Base-by-base conservation (phyloP, 2,888 invertebrate species). In the Idaea biselata region DNA sequence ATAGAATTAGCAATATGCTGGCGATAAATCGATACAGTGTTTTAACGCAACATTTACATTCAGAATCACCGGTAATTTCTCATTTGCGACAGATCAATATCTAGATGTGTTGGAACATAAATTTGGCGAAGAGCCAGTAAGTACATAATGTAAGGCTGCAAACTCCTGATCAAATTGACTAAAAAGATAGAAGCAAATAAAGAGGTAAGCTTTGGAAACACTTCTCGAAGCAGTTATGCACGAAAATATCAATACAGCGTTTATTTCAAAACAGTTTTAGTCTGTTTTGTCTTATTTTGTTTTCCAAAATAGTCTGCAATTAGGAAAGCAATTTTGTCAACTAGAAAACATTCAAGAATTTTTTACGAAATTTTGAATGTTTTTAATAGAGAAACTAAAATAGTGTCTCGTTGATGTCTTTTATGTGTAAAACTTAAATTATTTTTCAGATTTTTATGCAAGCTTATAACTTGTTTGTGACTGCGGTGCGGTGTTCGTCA, bases 61-160 rank as follows among this genome's bases (percentile, higher is more conserved):
- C 63, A 57, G 60, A 61, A 25, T 57, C 32, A 72, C 69, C 66
- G 68, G 58, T 69, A 61, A 79, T 73, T 68, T 67, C 68, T 73
- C 72, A 68, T 73, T 60, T 55, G 69, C 58, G 75, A 72, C 77
- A 74, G 67, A 71, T 71, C 66, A 68, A 68, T 71, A 71, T 63
- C 65, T 71, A 70, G 72, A 70, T 71, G 68, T 67, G 67, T 65
- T 69, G 66, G 69, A 69, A 70, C 61, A 73, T 69, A 69, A 69
- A 63, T 66, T 78, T 79, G 80, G 80, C 78, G 56, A 5, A 5
- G 16, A 55, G 77, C 78, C 78, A 55, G 17, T 55, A 55, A 55
- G 17, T 55, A 55, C 16, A 55, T 16, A 55, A 55, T 55, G 55
- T 55, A 55, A 17, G 16, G 7, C 16, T 55, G 55, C 16, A 7